These are phyloP conservation scores for Nomada hirtipes DNA, from an alignment of 2,888 invertebrate genomes.

Conservation along the genomic window DNA sequence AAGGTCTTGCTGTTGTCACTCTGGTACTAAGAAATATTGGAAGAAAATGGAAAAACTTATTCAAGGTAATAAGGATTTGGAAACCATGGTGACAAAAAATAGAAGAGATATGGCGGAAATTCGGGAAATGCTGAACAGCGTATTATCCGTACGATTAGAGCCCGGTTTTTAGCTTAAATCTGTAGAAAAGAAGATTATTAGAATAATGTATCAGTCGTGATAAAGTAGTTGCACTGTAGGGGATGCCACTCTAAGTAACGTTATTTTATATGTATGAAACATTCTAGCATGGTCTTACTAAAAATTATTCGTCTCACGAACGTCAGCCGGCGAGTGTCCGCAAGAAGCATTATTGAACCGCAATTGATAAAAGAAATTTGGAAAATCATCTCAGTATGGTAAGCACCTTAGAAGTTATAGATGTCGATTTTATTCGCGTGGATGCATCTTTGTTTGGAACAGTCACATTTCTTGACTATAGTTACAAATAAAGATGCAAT, in stretches of 20 bases:
- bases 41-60: constrained; percentile 75
- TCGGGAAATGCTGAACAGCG: constrained; percentile 76
- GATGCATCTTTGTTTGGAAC: constrained; percentile 50
- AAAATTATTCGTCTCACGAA: too few species aligned
- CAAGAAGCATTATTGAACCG: constrained; percentile 9
- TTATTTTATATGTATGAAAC: neutral
- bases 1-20: constrained; percentile 67
- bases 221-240: neutral
- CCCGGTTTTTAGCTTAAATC: constrained; percentile 76
- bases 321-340: too few species aligned
- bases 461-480: constrained; percentile 18
- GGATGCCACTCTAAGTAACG: constrained; percentile 14
- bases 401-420: constrained; percentile 47
- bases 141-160: constrained; percentile 79
- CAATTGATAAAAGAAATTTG: constrained; percentile 18
- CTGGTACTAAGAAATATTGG: constrained; percentile 71
- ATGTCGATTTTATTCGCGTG: constrained; percentile 22
- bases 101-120: constrained; percentile 77
- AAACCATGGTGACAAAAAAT: constrained; percentile 73
- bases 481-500: constrained; percentile 56
- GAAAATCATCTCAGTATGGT: constrained; percentile 38
- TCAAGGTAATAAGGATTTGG: constrained; percentile 76
- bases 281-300: neutral
- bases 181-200: neutral
- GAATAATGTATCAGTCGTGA: neutral